A percentile compares a stretch with the other conserved stretches of the same genome.
These are phyloP conservation scores for Acanthurus tractus DNA, from an alignment of 2,797 vertebrate genomes.

Conservation along the genomic window DNA sequence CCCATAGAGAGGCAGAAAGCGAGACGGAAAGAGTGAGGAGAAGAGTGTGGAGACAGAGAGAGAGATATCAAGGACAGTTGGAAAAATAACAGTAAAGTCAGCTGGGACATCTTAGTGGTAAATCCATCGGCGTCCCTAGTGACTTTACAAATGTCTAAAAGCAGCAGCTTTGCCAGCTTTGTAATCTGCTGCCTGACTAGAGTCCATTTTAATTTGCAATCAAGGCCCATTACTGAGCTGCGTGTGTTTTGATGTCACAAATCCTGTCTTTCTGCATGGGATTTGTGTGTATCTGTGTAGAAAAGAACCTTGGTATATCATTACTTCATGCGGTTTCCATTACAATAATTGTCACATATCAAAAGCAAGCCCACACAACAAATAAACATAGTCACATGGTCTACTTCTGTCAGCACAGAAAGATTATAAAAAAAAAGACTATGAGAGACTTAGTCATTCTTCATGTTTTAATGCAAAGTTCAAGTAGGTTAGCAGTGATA, in stretches of 20 bases:
- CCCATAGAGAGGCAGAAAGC: conserved; percentile 44
- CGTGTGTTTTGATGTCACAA: conserved; percentile 34
- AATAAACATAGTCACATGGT: conserved; percentile 2
- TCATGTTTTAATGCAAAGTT: background rate
- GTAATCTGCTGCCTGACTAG: conserved; percentile 60
- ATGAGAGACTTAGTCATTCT: no score
- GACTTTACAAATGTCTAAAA: conserved; percentile 66
- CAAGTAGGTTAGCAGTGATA: background rate
- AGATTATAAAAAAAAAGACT: conserved; percentile 21
- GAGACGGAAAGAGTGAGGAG: conserved; percentile 4
- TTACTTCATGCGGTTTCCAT: conserved; percentile 22
- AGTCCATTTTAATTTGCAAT: conserved; percentile 65
- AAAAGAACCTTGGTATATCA: conserved; percentile 18
- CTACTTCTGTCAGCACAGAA: background rate
- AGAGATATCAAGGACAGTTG: conserved; percentile 57
- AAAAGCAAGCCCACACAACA: background rate
- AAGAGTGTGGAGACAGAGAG: conserved; percentile 1
- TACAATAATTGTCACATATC: conserved; percentile 35
- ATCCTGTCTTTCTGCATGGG: conserved; percentile 13
- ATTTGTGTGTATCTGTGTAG: conserved; percentile 13
- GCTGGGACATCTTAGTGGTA: conserved; percentile 63
- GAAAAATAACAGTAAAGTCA: conserved; percentile 66
- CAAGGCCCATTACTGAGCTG: conserved; percentile 40
- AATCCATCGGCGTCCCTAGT: conserved; percentile 63
- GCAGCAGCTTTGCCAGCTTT: conserved; percentile 61